A percentile compares a stretch with the other conserved stretches of the same genome.
Evolutionary conservation across 2,113 vertebrate genomes (phyloP).

Genomic region (Prionailurus bengalensis): DNA sequence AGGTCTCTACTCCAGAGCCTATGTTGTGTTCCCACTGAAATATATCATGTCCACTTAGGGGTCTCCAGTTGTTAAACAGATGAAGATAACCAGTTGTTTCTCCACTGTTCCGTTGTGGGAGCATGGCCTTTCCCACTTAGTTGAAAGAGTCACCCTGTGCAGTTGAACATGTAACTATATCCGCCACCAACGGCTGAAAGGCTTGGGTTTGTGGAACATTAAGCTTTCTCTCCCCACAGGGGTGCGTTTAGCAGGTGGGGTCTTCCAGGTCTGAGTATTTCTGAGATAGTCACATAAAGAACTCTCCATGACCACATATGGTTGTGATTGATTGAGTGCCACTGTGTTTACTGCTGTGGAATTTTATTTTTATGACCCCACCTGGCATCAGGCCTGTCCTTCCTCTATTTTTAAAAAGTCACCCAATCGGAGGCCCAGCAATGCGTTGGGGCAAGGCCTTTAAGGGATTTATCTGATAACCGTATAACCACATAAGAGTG

Average conservation of each 20-base stretch:
- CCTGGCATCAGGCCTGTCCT: slow-evolving; percentile 60
- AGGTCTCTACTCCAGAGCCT: background rate
- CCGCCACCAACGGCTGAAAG: background rate
- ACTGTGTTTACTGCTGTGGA: slow-evolving; percentile 50
- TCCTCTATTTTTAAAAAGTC: slow-evolving; percentile 82
- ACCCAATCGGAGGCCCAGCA: slow-evolving; percentile 74
- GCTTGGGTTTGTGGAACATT: background rate
- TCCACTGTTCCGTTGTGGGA: background rate
- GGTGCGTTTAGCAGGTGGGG: background rate
- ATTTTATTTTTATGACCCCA: slow-evolving; percentile 76
- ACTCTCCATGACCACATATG: background rate
- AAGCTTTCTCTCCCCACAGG: background rate
- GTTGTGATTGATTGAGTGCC: slow-evolving; percentile 56
- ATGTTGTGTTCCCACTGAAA: background rate
- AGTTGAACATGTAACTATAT: background rate
- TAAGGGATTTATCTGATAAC: slow-evolving; percentile 57
- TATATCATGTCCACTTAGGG: background rate
- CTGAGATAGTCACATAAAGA: slow-evolving; percentile 44
- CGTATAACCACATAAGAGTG: background rate
- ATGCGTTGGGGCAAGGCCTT: slow-evolving; percentile 77
- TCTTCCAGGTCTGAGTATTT: background rate
- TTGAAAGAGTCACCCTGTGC: background rate
- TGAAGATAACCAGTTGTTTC: background rate
- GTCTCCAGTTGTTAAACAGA: slow-evolving; percentile 16
- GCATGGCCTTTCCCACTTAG: background rate